Evolutionary conservation across 2,113 vertebrate genomes (phyloP), one percentile per base, ranked within the genome.

Genomic region (Strigops habroptila): DNA sequence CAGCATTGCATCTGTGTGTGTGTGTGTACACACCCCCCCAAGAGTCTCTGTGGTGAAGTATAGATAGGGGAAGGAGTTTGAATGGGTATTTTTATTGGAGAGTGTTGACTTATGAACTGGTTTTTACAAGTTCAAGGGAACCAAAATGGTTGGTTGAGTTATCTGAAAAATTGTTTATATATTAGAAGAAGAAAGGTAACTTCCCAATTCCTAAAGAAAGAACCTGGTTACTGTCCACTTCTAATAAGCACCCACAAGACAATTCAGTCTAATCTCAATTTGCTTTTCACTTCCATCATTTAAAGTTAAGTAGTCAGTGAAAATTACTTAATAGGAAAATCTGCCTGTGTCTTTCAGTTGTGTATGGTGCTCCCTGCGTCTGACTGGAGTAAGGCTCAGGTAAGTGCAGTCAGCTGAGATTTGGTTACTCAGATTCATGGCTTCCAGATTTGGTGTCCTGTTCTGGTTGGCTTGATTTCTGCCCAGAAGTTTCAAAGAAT

Each of bases 401-500:
- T 59, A 43, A 55, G 17, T 51, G 21, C 14, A 39, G 31, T 71
- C 33, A 63, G 64, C 57, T 82, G 69, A 12, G 59, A 70, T 64
- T 39, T 79, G 46, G 27, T 74, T 43, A 18, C 25, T 43, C n/a
- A 65, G 23, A 24, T 73, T 70, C 69, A 27, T 10, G 1, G 10
- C 59, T 82, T 80, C 44, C 43, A 68, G 43, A 48, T 68, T 24
- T 62, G 55, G 43, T 51, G 63, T 90, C 33, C 37, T 74, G 18
- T 53, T 97, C 82, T 84, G 39, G 14, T 59, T 76, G 37, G 16
- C n/a, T 94, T 95, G 41, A 79, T 83, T 91, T 94, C 77, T 92
- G 39, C 33, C 31, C 43, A 80, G 60, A 69, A 44, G 19, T 88
- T 91, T 76, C 68, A 71, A n/a, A 44, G 49, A 80, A 76, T 49